A percentile compares a stretch with the other conserved stretches of the same genome.
phyloP scores from a whole-genome alignment of 2,888 invertebrate genomes.

The Dioctria linearis region DNA sequence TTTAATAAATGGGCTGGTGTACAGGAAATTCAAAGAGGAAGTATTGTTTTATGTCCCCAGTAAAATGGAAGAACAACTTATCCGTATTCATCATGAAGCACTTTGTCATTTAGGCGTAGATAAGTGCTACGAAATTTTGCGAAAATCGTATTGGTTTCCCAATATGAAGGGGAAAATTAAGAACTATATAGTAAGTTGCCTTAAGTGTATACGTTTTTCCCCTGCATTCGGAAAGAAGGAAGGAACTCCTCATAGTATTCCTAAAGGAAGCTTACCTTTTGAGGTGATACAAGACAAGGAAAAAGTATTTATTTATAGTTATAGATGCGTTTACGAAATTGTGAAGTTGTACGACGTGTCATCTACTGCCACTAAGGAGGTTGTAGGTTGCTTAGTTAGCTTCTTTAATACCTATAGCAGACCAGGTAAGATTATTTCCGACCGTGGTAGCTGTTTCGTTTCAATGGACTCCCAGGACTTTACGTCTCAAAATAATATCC shows the following conservation, averaged over 20 bases:
- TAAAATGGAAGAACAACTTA: constrained; percentile 54
- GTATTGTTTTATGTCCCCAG: constrained; percentile 55
- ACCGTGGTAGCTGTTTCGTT: background rate
- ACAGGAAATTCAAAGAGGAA: constrained; percentile 6
- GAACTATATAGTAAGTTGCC: constrained; percentile 33
- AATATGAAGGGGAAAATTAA: constrained; percentile 56
- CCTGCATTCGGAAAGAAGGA: background rate
- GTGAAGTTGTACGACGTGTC: background rate
- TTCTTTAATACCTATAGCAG: background rate
- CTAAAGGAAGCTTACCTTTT: constrained; percentile 11
- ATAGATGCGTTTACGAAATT: constrained; percentile 12
- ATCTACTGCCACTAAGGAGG: background rate
- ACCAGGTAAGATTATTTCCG: background rate
- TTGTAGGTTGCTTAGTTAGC: background rate
- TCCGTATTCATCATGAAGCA: constrained; percentile 60
- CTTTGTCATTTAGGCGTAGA: constrained; percentile 63
- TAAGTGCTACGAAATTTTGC: too few relatives aligned
- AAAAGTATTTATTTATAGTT: constrained; percentile 23
- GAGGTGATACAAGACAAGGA: background rate
- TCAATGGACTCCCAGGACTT: too few relatives aligned
- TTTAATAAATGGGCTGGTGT: constrained; percentile 27
- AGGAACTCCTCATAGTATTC: too few relatives aligned
- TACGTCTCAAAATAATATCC: too few relatives aligned
- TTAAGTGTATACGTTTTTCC: constrained; percentile 24
- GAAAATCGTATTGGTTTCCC: constrained; percentile 63